phyloP scores from a whole-genome alignment of 2,113 vertebrate genomes.

The Hydrochoerus hydrochaeris region DNA sequence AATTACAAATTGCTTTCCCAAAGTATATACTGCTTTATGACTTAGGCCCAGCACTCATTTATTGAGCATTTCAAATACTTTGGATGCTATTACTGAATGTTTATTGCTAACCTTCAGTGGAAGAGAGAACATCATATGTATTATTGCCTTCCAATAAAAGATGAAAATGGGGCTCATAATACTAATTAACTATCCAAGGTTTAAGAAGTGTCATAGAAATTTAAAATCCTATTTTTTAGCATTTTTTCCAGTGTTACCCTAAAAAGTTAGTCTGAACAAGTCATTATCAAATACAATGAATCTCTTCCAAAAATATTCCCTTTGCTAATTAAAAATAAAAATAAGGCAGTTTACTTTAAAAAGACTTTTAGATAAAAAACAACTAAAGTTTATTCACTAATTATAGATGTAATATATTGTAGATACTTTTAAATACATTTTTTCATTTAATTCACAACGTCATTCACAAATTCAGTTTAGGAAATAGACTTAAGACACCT shows the following conservation, averaged over 20 bases:
- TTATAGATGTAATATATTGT: not conserved
- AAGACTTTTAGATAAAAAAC: not conserved
- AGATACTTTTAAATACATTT: not conserved
- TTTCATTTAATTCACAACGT: constrained; percentile 2
- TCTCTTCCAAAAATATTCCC: not conserved
- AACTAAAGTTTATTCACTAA: not conserved
- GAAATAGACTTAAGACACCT: not conserved
- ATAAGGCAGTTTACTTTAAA: not conserved
- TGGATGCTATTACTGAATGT: not conserved
- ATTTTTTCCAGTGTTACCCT: not conserved
- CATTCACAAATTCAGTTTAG: not conserved
- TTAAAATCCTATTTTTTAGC: not conserved
- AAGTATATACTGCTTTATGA: not conserved
- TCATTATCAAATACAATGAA: not conserved
- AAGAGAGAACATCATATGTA: not conserved
- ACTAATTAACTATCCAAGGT: not conserved
- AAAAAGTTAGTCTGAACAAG: not conserved
- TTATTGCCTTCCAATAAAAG: not conserved
- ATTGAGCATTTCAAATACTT: not conserved
- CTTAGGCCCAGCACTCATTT: not conserved
- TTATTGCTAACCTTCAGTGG: not conserved
- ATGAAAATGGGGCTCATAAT: not conserved
- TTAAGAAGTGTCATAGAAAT: not conserved
- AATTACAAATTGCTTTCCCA: not conserved
- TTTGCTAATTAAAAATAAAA: not conserved